A percentile compares a stretch with the other conserved stretches of the same genome.
These are phyloP conservation scores for Hypena proboscidalis DNA, from an alignment of 2,888 invertebrate genomes.

Conservation along the genomic window DNA sequence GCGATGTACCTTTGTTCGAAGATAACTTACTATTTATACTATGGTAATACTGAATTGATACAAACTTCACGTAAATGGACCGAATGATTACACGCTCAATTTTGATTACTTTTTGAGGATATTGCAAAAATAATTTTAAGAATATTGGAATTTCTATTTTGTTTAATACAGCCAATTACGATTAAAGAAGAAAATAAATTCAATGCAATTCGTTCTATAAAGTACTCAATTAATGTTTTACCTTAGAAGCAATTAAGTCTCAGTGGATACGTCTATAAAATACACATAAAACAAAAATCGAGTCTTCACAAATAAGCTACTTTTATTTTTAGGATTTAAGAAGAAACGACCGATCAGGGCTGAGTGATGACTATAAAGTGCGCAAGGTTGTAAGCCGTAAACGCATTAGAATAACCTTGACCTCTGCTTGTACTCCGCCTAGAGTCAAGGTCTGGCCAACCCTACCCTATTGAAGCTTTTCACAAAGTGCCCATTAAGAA, in stretches of 20 bases:
- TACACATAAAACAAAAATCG: conserved; percentile 46
- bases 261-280: conserved; percentile 27
- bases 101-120: background rate
- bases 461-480: conserved; percentile 58
- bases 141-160: too few species aligned
- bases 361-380: conserved; percentile 67
- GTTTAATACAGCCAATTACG: too few species aligned
- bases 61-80: conserved; percentile 2
- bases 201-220: background rate
- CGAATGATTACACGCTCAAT: conserved; percentile 7
- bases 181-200: too few species aligned
- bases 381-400: conserved; percentile 61
- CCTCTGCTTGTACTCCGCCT: conserved; percentile 55
- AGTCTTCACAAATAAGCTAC: conserved; percentile 41
- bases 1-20: too few species aligned
- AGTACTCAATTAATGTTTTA: background rate
- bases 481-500: conserved; percentile 53
- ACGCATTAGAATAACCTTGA: conserved; percentile 71
- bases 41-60: conserved; percentile 1
- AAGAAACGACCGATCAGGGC: conserved; percentile 48
- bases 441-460: conserved; percentile 64
- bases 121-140: too few species aligned
- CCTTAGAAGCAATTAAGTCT: conserved; percentile 5
- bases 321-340: conserved; percentile 58
- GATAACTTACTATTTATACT: too few species aligned